Evolutionary conservation across 2,797 vertebrate genomes (phyloP).

Genomic region (Spea hammondii): DNA sequence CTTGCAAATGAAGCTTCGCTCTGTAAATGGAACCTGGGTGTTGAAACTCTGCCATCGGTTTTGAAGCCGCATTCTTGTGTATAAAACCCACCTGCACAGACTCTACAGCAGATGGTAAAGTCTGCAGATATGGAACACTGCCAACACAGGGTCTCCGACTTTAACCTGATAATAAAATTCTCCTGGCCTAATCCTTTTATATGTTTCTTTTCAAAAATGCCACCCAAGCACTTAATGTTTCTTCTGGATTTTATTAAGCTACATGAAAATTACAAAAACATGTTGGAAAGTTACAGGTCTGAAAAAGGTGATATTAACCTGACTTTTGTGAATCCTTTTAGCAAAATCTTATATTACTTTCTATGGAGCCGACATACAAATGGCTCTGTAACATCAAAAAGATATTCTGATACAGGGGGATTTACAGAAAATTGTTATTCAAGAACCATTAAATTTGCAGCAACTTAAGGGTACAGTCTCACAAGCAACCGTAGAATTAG

Average conservation of each 20-base stretch:
- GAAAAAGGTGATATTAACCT: slow-evolving; percentile 15
- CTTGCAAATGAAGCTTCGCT: slow-evolving; percentile 16
- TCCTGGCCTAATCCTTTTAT: slow-evolving; percentile 24
- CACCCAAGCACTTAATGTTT: slow-evolving; percentile 36
- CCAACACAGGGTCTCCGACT: slow-evolving; percentile 36
- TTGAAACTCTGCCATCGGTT: slow-evolving; percentile 15
- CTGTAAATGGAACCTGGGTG: slow-evolving; percentile 13
- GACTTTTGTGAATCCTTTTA: slow-evolving; percentile 36
- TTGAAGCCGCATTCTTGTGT: slow-evolving; percentile 36
- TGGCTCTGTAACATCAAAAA: slow-evolving; percentile 5
- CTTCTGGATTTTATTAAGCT: slow-evolving; percentile 28
- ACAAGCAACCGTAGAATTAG: too few species aligned
- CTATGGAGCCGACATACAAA: slow-evolving; percentile 20
- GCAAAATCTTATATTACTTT: slow-evolving; percentile 27
- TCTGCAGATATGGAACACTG: slow-evolving; percentile 39
- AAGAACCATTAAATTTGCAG: neutral
- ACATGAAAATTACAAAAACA: slow-evolving; percentile 27
- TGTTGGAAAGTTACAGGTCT: slow-evolving; percentile 14
- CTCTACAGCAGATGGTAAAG: slow-evolving; percentile 44
- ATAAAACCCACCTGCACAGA: slow-evolving; percentile 41
- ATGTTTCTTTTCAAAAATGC: slow-evolving; percentile 38
- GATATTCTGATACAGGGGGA: slow-evolving; percentile 3
- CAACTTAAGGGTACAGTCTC: neutral
- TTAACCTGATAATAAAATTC: slow-evolving; percentile 47
- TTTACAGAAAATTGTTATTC: slow-evolving; percentile 11